Percentiles rank a stretch among this genome's conserved stretches.
Evolutionary conservation across 2,888 invertebrate genomes (phyloP).

Genomic region (Abrostola triplasia): DNA sequence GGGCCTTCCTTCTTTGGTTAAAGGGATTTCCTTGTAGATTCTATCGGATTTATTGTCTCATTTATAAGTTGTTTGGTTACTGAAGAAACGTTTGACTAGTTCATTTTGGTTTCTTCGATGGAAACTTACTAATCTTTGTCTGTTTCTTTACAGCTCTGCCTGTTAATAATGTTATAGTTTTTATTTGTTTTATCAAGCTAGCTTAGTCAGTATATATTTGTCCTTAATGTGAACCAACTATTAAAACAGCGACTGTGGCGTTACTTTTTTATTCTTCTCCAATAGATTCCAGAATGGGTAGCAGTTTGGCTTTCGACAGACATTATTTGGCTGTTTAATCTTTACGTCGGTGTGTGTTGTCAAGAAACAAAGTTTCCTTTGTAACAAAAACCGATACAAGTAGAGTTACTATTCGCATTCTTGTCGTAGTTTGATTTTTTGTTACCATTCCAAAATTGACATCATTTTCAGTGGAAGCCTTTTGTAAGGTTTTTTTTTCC

Average conservation of each 20-base stretch:
- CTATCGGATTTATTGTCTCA: constrained; percentile 3
- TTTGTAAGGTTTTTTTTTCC: constrained; percentile 4
- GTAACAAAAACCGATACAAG: constrained; percentile 57
- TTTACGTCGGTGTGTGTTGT: constrained; percentile 32
- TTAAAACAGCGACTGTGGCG: no score
- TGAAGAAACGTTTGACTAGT: background rate
- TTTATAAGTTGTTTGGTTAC: background rate
- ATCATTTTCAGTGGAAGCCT: constrained; percentile 14
- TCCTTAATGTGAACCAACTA: no score
- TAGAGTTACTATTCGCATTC: constrained; percentile 42
- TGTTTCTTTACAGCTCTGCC: no score
- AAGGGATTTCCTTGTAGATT: constrained; percentile 2
- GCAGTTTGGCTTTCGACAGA: background rate
- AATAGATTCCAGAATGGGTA: background rate
- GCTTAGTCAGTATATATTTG: no score
- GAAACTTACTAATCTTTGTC: no score
- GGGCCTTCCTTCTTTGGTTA: constrained; percentile 3
- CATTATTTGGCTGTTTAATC: constrained; percentile 8
- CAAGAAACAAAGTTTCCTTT: constrained; percentile 43
- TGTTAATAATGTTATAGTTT: no score
- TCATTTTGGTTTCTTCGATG: background rate
- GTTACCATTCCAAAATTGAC: constrained; percentile 27
- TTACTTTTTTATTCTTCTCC: no score
- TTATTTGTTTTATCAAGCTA: no score
- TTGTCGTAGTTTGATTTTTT: constrained; percentile 30